Evolutionary conservation across 2,113 vertebrate genomes (phyloP).

Genomic region (Oncorhynchus gorbuscha): DNA sequence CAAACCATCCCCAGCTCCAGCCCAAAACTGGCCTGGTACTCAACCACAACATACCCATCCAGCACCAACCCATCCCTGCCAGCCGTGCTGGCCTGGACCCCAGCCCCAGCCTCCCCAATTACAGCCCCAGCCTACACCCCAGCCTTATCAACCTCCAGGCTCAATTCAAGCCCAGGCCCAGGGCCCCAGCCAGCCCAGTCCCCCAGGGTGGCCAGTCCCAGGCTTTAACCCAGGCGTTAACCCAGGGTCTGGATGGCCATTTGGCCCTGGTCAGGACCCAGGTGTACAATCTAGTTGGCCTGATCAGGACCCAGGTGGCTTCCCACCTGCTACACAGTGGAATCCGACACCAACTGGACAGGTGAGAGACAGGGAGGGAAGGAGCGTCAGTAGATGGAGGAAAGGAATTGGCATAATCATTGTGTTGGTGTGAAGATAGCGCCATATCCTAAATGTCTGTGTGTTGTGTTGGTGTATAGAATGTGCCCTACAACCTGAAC

Average conservation of each 20-base stretch:
- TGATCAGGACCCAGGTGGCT: constrained; percentile 53
- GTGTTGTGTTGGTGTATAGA: constrained; percentile 44
- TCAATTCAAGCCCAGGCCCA: constrained; percentile 23
- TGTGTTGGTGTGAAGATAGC: no score
- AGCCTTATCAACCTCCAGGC: neutral
- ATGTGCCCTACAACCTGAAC: constrained; percentile 75
- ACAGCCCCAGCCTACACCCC: neutral
- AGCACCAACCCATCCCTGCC: constrained; percentile 17
- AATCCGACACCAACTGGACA: constrained; percentile 56
- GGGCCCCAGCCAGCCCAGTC: constrained; percentile 34
- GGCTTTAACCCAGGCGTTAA: constrained; percentile 23
- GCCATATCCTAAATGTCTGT: neutral
- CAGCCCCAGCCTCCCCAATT: neutral
- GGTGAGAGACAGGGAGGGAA: constrained; percentile 51
- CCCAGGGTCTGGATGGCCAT: constrained; percentile 56
- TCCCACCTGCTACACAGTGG: constrained; percentile 55
- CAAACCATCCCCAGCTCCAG: neutral
- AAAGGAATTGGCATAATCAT: no score
- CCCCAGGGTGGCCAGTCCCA: constrained; percentile 45
- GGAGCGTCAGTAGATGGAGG: neutral
- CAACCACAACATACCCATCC: constrained; percentile 13
- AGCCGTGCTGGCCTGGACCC: constrained; percentile 25
- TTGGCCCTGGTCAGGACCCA: constrained; percentile 67
- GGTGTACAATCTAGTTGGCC: constrained; percentile 67
- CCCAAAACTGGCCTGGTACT: neutral